Percentiles rank a stretch among this genome's conserved stretches.
phyloP scores from a whole-genome alignment of 1,140 invertebrate genomes.

The Drosophila ogumai region DNA sequence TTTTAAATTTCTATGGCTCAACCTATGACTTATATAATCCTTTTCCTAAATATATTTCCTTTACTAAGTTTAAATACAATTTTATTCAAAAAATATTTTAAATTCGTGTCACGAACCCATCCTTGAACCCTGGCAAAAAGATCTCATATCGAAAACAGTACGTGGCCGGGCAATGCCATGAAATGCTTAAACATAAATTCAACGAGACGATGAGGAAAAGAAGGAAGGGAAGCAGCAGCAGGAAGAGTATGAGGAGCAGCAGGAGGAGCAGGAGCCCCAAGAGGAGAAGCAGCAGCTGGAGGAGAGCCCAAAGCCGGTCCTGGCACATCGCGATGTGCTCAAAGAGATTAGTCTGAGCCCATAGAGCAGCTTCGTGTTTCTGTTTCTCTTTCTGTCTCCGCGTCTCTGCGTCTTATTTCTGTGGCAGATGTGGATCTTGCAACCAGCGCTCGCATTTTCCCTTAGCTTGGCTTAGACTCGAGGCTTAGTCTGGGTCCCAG shows the following conservation, averaged over 20 bases:
- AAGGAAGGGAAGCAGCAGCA: conserved; percentile 9
- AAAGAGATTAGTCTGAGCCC: conserved; percentile 62
- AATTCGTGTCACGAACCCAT: conserved; percentile 38
- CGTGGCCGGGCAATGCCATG: conserved; percentile 68
- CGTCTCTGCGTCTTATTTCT: conserved; percentile 32
- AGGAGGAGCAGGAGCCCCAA: conserved; percentile 4
- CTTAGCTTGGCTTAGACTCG: neutral
- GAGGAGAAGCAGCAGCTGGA: conserved; percentile 2
- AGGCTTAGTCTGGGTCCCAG: conserved; percentile 3
- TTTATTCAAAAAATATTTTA: neutral
- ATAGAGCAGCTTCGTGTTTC: conserved; percentile 52
- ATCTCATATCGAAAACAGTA: conserved; percentile 69
- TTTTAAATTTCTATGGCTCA: too few relatives aligned
- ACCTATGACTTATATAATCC: too few relatives aligned
- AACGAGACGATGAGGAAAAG: conserved; percentile 50
- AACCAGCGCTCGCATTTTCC: conserved; percentile 35
- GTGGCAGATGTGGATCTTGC: conserved; percentile 52
- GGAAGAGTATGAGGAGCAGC: conserved; percentile 12
- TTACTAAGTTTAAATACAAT: too few relatives aligned
- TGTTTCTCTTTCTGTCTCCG: conserved; percentile 50
- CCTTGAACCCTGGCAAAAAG: conserved; percentile 24
- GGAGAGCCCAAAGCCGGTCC: conserved; percentile 35
- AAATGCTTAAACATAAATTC: conserved; percentile 77
- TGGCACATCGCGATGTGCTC: conserved; percentile 54
- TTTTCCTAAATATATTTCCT: too few relatives aligned